phyloP scores from a whole-genome alignment of 2,113 vertebrate genomes.

The Solea solea region DNA sequence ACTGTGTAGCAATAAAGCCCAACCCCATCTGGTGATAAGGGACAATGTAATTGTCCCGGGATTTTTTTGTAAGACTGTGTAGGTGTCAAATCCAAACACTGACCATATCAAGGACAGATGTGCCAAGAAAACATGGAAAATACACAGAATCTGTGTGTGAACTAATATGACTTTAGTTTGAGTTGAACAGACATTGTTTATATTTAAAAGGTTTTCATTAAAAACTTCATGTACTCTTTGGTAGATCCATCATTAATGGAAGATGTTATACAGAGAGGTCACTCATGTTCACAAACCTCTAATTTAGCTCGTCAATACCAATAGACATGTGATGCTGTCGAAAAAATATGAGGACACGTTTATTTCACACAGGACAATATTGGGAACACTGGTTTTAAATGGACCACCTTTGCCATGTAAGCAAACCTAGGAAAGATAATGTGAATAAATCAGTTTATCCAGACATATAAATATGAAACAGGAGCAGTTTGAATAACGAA shows the following conservation, averaged over 20 bases:
- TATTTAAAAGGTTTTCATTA: too few species aligned
- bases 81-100: slow-evolving; percentile 51
- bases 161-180: too few species aligned
- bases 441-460: too few species aligned
- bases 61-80: slow-evolving; percentile 22
- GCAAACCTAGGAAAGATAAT: too few species aligned
- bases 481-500: too few species aligned
- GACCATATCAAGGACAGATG: slow-evolving; percentile 41
- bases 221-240: too few species aligned
- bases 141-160: neutral
- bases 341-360: neutral
- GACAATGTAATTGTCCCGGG: slow-evolving; percentile 28
- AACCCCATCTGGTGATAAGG: slow-evolving; percentile 17
- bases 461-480: too few species aligned
- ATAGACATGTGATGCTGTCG: too few species aligned
- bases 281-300: slow-evolving; percentile 1
- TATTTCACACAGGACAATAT: neutral
- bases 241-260: too few species aligned
- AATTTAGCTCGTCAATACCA: neutral
- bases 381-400: neutral
- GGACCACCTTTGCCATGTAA: too few species aligned
- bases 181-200: too few species aligned
- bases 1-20: slow-evolving; percentile 51
- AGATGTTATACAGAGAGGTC: neutral
- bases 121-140: slow-evolving; percentile 8